Conservation (phyloP, 2,113 vertebrate genomes). For the Phyllostomus hastatus region DNA sequence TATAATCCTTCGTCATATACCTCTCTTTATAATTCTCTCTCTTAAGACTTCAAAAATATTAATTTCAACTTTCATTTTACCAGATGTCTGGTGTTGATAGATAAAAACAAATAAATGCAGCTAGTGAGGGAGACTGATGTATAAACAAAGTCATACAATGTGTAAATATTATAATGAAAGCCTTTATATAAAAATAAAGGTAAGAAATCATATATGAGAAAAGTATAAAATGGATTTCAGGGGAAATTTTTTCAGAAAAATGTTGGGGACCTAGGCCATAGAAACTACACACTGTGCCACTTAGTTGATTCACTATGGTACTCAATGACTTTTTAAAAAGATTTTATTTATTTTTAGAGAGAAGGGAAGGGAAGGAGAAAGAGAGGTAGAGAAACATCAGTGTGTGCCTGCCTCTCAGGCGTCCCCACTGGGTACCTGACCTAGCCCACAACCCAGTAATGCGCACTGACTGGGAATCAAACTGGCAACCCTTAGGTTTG, state of each 20-base stretch:
- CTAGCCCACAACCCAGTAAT: no score
- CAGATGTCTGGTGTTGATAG: neutral
- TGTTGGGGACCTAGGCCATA: neutral
- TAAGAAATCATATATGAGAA: conserved; percentile 7
- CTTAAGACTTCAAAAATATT: conserved; percentile 45
- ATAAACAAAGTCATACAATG: neutral
- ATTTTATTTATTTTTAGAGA: no score
- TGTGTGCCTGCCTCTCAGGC: no score
- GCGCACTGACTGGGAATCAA: no score
- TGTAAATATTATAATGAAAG: conserved; percentile 41
- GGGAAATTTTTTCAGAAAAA: conserved; percentile 19
- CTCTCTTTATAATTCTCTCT: conserved; percentile 19
- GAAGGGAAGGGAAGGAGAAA: no score
- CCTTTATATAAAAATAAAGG: neutral
- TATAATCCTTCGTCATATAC: neutral
- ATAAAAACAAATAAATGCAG: conserved; percentile 42
- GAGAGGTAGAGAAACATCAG: no score
- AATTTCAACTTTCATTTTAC: conserved; percentile 38
- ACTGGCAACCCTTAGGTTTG: no score
- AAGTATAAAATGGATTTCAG: conserved; percentile 25
- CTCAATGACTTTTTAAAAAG: neutral
- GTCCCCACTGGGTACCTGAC: no score
- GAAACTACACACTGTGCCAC: neutral
- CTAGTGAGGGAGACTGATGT: neutral
- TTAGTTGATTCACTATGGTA: conserved; percentile 21